Conservation (phyloP, 2,797 vertebrate species). For the Myiotriccus ornatus region DNA sequence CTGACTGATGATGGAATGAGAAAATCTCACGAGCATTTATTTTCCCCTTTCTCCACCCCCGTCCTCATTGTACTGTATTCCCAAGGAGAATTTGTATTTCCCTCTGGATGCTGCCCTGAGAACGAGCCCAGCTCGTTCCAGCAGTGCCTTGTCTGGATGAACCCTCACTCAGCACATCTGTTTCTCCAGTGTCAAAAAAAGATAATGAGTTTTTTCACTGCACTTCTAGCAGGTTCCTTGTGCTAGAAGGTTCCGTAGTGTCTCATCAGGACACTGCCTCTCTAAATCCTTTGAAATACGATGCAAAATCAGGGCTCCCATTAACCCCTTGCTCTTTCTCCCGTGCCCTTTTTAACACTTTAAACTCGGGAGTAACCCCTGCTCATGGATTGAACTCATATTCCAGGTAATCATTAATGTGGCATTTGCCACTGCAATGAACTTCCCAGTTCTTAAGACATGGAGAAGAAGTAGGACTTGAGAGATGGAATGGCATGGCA, state of each 20-base stretch:
- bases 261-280: neutral
- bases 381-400: neutral
- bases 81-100: neutral
- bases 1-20: neutral
- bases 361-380: neutral
- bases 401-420: neutral
- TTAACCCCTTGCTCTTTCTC: neutral
- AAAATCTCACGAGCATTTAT: neutral
- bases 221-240: neutral
- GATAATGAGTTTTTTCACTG: neutral
- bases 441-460: neutral
- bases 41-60: rapidly evolving
- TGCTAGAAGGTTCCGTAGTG: rapidly evolving
- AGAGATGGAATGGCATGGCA: neutral
- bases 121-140: neutral
- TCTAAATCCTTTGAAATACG: neutral
- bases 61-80: rapidly evolving
- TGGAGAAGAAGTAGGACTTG: neutral
- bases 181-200: neutral
- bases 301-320: neutral
- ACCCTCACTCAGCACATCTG: neutral
- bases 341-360: neutral
- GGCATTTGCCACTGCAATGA: neutral
- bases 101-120: neutral
- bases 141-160: neutral